These are phyloP conservation scores for Macrostomum cliftonense DNA, from an alignment of 2,888 invertebrate genomes.

Conservation along the genomic window DNA sequence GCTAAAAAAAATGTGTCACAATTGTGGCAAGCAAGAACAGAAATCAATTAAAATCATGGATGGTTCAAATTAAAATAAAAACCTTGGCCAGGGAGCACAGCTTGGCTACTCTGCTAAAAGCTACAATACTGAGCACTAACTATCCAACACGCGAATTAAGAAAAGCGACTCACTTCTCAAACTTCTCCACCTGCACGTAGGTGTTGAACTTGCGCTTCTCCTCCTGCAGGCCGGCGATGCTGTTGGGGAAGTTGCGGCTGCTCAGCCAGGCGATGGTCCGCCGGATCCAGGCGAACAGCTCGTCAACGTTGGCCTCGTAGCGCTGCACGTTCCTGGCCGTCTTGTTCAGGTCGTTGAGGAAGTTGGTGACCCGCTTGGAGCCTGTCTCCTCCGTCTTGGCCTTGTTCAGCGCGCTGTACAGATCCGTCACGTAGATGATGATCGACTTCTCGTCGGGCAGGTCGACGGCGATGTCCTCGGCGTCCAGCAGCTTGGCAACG, in stretches of 20 bases:
- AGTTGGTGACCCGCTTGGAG: constrained; percentile 86
- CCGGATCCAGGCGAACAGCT: constrained; percentile 79
- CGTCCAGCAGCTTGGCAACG: constrained; percentile 74
- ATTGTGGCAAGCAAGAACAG: background rate
- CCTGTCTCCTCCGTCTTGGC: constrained; percentile 98
- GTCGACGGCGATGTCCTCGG: constrained; percentile 82
- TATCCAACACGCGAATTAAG: background rate
- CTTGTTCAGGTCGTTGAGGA: constrained; percentile 29
- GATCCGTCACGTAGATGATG: constrained; percentile 93
- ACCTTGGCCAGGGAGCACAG: no score
- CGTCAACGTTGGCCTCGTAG: constrained; percentile 63
- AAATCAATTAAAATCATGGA: no score
- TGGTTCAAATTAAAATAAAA: no score
- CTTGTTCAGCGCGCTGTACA: constrained; percentile 94
- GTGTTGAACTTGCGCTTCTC: constrained; percentile 73
- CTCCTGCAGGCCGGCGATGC: constrained; percentile 76
- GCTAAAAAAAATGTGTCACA: background rate
- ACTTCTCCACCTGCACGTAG: constrained; percentile 87
- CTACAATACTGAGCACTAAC: no score
- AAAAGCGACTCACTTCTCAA: background rate
- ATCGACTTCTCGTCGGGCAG: constrained; percentile 94
- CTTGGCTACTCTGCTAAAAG: no score
- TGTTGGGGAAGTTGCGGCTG: constrained; percentile 73
- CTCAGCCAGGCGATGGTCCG: constrained; percentile 61
- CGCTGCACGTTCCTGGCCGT: constrained; percentile 43